phyloP scores from a whole-genome alignment of 2,113 vertebrate genomes.

The Ageneiosus marmoratus region DNA sequence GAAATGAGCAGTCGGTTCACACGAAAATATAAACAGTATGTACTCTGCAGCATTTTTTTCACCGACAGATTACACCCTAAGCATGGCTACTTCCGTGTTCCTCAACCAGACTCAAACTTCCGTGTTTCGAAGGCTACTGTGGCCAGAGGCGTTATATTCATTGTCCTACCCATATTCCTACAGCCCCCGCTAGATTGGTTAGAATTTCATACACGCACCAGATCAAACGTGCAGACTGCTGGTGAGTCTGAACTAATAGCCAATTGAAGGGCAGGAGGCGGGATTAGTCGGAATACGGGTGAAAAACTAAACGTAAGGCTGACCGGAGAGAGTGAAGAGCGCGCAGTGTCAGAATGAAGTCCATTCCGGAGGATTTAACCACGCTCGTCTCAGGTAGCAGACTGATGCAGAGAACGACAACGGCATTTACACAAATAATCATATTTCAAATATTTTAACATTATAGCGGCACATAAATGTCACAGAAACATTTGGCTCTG shows the following conservation, averaged over 20 bases:
- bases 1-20: not conserved
- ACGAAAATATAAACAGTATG: not conserved
- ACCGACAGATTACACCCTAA: not conserved
- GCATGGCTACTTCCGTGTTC: constrained; percentile 47
- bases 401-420: not conserved
- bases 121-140: constrained; percentile 51
- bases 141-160: constrained; percentile 8
- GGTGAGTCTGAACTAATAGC: not conserved
- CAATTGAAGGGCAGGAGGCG: not conserved
- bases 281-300: constrained; percentile 21
- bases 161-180: constrained; percentile 10
- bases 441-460: not conserved
- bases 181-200: not conserved
- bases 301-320: not conserved
- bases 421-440: not conserved
- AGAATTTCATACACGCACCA: not conserved
- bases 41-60: not conserved
- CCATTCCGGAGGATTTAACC: constrained; percentile 70
- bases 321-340: constrained; percentile 21
- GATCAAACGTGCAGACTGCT: not conserved
- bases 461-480: not conserved
- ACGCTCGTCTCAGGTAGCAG: constrained; percentile 71
- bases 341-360: constrained; percentile 41
- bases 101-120: constrained; percentile 46
- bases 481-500: not conserved